These are phyloP conservation scores for Lycocerus yunnanus DNA, from an alignment of 2,888 invertebrate species.

Conservation along the genomic window DNA sequence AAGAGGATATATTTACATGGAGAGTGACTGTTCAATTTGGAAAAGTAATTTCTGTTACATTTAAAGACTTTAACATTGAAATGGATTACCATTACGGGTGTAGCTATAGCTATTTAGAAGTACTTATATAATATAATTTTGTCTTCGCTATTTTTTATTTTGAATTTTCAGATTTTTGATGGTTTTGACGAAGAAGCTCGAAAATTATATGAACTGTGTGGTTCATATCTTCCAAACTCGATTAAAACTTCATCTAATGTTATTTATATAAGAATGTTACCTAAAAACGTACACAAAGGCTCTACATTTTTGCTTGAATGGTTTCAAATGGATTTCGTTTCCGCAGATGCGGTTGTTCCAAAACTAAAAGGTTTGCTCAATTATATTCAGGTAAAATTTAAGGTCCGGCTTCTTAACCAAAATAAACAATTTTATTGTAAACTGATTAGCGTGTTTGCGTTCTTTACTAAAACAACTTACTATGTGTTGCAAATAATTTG, in stretches of 20 bases:
- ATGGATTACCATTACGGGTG: constrained; percentile 36
- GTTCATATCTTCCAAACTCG: constrained; percentile 56
- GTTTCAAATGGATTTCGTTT: constrained; percentile 49
- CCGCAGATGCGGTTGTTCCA: constrained; percentile 2
- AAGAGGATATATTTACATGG: constrained; percentile 66
- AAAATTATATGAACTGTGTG: constrained; percentile 62
- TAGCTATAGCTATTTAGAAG: constrained; percentile 38
- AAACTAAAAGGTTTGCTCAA: constrained; percentile 3
- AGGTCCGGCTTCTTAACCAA: too few species aligned
- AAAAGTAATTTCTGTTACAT: constrained; percentile 59
- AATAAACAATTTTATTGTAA: too few species aligned
- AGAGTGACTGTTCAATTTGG: constrained; percentile 66
- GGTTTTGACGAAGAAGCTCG: constrained; percentile 72
- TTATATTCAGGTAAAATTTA: too few species aligned
- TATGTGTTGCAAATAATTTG: too few species aligned
- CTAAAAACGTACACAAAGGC: constrained; percentile 54
- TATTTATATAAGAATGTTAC: constrained; percentile 55
- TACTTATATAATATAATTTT: constrained; percentile 12
- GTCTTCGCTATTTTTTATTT: not conserved
- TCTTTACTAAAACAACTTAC: too few species aligned
- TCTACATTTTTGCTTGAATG: constrained; percentile 59
- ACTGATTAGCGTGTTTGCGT: too few species aligned
- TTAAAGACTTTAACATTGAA: constrained; percentile 56
- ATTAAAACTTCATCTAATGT: constrained; percentile 68
- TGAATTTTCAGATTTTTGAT: constrained; percentile 66